These are phyloP conservation scores for Caranx melampygus DNA, from an alignment of 2,113 vertebrate species.

Conservation along the genomic window DNA sequence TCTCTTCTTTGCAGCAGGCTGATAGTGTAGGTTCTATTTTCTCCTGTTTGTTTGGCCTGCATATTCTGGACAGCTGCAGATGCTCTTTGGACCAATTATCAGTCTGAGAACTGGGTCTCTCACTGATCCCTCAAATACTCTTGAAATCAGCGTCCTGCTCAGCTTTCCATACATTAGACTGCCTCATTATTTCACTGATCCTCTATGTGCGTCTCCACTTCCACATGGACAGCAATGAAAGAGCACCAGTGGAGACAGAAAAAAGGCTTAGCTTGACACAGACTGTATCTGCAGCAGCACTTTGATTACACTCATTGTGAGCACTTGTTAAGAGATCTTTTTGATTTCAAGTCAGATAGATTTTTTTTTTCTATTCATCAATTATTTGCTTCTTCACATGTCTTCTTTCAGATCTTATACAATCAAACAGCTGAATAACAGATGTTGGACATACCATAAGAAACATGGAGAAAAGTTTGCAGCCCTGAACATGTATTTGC, in stretches of 20 bases:
- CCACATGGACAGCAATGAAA: slow-evolving; percentile 5
- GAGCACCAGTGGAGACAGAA: not conserved
- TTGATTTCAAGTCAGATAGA: not conserved
- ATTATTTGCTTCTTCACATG: not conserved
- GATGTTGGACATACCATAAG: not conserved
- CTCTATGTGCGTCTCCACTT: slow-evolving; percentile 17
- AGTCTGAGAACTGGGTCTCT: slow-evolving; percentile 48
- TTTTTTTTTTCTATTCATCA: not conserved
- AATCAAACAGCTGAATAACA: no score
- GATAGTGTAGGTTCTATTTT: slow-evolving; percentile 36
- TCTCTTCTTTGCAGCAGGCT: slow-evolving; percentile 33
- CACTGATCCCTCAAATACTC: slow-evolving; percentile 67
- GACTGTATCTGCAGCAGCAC: not conserved
- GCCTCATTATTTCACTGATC: slow-evolving; percentile 47
- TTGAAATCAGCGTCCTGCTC: slow-evolving; percentile 62
- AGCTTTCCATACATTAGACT: slow-evolving; percentile 50
- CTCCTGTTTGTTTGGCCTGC: slow-evolving; percentile 59
- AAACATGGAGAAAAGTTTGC: not conserved
- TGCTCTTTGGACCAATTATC: slow-evolving; percentile 60
- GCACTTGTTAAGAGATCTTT: not conserved
- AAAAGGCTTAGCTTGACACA: not conserved
- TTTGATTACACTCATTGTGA: slow-evolving; percentile 2
- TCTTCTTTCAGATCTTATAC: not conserved
- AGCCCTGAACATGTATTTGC: not conserved
- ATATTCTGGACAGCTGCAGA: slow-evolving; percentile 47